phyloP scores from a whole-genome alignment of 2,888 invertebrate genomes.

The Gastrophysa polygoni region DNA sequence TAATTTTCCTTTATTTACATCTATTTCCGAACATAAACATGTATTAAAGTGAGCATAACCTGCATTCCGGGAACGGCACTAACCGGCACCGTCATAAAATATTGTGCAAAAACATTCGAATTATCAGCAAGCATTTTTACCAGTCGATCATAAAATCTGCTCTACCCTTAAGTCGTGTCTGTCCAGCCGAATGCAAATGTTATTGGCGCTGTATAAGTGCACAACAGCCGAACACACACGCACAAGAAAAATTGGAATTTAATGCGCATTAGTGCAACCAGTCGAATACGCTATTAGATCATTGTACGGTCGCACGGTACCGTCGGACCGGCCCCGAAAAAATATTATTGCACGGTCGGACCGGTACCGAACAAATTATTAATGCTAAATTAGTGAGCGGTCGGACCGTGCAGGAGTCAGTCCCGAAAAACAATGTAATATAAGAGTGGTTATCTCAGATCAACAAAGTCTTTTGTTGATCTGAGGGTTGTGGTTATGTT shows the following conservation, averaged over 20 bases:
- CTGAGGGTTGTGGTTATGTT: no score
- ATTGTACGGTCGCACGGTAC: no score
- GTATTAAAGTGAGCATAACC: background rate
- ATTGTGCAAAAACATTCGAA: constrained; percentile 9
- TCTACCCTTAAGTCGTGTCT: background rate
- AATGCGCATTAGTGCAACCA: background rate
- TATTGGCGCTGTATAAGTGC: background rate
- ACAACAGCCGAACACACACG: background rate
- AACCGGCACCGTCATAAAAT: background rate
- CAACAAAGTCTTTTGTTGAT: no score
- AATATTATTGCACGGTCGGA: no score
- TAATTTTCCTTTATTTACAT: background rate
- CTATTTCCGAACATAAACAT: background rate
- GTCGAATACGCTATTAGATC: background rate
- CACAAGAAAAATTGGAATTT: background rate
- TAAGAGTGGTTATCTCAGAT: no score
- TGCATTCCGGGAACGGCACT: background rate
- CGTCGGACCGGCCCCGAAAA: no score
- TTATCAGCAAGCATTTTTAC: background rate
- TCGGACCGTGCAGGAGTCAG: no score
- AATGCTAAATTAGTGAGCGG: no score
- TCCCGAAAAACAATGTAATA: no score
- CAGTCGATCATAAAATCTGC: background rate
- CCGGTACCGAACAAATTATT: no score
- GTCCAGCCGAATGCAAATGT: background rate